Conservation (phyloP, 2,113 vertebrate species). For the Lophura nycthemera region DNA sequence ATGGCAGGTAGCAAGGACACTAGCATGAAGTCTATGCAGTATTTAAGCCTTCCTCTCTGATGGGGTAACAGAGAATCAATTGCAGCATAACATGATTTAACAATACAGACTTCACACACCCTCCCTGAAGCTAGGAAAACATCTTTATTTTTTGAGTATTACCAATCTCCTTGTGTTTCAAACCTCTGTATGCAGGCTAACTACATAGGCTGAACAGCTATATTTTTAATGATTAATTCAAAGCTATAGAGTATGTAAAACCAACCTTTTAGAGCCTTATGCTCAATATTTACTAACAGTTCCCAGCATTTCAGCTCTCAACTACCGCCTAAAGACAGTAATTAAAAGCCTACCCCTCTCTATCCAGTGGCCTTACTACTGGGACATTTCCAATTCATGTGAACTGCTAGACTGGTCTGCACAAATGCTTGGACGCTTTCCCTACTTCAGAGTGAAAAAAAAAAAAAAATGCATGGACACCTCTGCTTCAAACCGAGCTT, state of each 20-base stretch:
- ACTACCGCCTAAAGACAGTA: background rate
- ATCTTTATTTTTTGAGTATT: background rate
- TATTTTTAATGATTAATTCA: background rate
- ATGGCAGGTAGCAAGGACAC: background rate
- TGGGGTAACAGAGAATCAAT: background rate
- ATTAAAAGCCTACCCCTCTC: background rate
- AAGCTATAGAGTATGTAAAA: background rate
- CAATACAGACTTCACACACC: background rate
- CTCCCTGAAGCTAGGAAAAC: background rate
- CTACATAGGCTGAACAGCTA: background rate
- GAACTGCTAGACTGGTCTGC: background rate
- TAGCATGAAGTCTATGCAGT: background rate
- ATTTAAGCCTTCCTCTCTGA: background rate
- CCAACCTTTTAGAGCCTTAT: background rate
- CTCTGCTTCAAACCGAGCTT: background rate
- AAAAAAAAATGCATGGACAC: no score
- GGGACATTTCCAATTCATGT: background rate
- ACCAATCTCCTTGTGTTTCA: background rate
- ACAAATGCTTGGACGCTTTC: background rate
- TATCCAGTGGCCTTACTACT: background rate
- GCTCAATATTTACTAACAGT: background rate
- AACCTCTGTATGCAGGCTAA: background rate
- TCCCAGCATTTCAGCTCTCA: background rate
- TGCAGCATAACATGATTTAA: background rate
- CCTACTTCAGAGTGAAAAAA: no score